Evolutionary conservation across 2,888 invertebrate genomes (phyloP).

Genomic region (Salpingus planirostris): DNA sequence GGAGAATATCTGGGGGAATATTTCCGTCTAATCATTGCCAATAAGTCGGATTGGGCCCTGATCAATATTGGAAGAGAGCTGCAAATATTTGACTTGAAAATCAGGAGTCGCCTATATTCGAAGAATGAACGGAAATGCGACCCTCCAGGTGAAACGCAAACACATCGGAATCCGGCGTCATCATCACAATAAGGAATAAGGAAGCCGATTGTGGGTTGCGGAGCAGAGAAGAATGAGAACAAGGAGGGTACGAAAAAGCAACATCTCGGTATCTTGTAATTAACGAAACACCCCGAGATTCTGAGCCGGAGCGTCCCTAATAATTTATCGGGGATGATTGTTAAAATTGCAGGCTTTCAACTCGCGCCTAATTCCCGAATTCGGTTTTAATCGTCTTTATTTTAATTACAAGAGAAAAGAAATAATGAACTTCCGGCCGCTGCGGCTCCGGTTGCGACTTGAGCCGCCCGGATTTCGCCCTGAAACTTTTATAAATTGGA

Average conservation of each 20-base stretch:
- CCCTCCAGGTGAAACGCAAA: too few relatives aligned
- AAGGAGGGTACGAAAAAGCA: not conserved
- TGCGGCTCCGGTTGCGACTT: constrained; percentile 1
- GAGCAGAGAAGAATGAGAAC: not conserved
- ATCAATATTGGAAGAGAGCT: constrained; percentile 12
- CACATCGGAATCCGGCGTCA: too few relatives aligned
- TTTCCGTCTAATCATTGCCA: too few relatives aligned
- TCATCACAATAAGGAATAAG: too few relatives aligned
- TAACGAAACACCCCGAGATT: constrained; percentile 2
- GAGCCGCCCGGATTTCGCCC: constrained; percentile 4
- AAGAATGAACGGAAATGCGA: too few relatives aligned
- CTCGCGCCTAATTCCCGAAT: constrained; percentile 6
- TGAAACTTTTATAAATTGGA: constrained; percentile 6
- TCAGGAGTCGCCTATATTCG: constrained; percentile 1
- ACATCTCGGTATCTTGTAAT: constrained; percentile 1
- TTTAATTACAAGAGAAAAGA: constrained; percentile 10
- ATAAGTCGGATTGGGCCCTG: too few relatives aligned
- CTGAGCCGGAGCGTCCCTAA: too few relatives aligned
- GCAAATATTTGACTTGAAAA: constrained; percentile 12
- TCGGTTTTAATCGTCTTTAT: constrained; percentile 9
- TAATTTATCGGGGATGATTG: too few relatives aligned
- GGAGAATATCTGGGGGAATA: too few relatives aligned
- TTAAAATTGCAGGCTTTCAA: constrained; percentile 3
- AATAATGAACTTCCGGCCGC: constrained; percentile 1
- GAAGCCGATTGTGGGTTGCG: not conserved